Base-by-base conservation (phyloP, 2,888 invertebrate genomes). In the Metalampra italica region DNA sequence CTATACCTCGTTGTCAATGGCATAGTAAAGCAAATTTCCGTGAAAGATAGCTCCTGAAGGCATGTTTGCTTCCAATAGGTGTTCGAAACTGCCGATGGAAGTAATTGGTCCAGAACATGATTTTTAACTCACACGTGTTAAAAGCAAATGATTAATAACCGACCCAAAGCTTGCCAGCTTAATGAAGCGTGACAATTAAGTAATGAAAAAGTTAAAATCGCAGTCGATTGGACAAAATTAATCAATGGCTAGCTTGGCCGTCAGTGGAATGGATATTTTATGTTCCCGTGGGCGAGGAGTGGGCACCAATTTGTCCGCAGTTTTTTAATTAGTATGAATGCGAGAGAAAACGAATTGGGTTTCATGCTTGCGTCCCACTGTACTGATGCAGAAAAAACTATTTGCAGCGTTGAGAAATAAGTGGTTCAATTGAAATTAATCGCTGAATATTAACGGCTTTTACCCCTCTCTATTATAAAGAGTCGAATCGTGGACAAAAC, bases 271-370 rank as follows among this genome's bases (percentile, higher is more conserved):
- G 82, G 84, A 82, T 86, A 83, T 85, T 85, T 86, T 82, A 83
- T 85, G 83, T 82, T 81, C 82, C 82, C 82, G 79, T 77, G 81
- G 84, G 81, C 82, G 81, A 72, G 65, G 75, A 77, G 83, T 78
- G 82, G 78, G 70, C 75, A 71, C 78, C 85, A 84, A 84, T 86
- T 85, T 85, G 86, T 80, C 85, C 84, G 81, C 86, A 86, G 79
- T 83, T 86, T 85, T 84, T 86, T 86, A 86, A 86, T 86, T 86
- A 85, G 79, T 80, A 81, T 78, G 80, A 75, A 84, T 84, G 82
- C 72, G 80, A 77, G 83, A 77, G 79, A 74, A 78, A 81, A 75
- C 81, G 75, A 81, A 84, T 80, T 81, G 79, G 73, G 75, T 22
- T 81, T 79, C 74, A 78, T 74, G 71, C 73, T 68, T 71, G 71